Evolutionary conservation across 2,888 invertebrate species (phyloP), one percentile per base, ranked within the genome.

Genomic region (Torymus aiolomorphi): DNA sequence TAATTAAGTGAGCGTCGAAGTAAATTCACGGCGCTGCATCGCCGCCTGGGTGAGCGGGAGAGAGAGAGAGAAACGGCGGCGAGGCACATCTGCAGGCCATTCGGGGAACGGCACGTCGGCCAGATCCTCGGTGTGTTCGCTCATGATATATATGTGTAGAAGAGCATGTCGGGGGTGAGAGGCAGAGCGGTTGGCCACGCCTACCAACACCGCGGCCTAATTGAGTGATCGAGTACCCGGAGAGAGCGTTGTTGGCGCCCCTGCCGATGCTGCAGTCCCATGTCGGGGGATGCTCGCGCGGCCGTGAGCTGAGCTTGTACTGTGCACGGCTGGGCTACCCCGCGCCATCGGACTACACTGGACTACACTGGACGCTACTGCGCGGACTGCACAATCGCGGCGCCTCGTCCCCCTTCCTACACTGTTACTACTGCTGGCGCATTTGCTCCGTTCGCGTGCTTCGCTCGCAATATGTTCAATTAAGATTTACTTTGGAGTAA

Each of bases 131-230:
- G 52, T 52, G 83, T 86, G 86, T 87, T 86, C 81, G 42, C 80
- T 72, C 69, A 85, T 86, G 87, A 87, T 88, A 86, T 87, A 88
- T 87, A 86, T 84, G 85, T 31, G 31, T 31, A 31, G 42, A 42
- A 42, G 42, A 42, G 42, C 42, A 42, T 42, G 42, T 42, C 42
- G 42, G 42, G 42, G 42, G 42, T 42, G 85, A 83, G 85, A 57
- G 24, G n/a, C 59, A 31, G 42, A n/a, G 74, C 42, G 8, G 42
- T 42, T 8, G 72, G 80, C 83, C 84, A 84, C 85, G 85, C 84
- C 85, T 83, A 88, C 89, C 86, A 87, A 89, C 88, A 88, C 87
- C 85, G 85, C 85, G 85, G 84, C 86, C 88, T 84, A 85, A 84
- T 84, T 84, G 84, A 85, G 85, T 84, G 85, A 85, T 84, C 82